phyloP scores from a whole-genome alignment of 2,113 vertebrate species.

The Pomatorhinus ruficollis region DNA sequence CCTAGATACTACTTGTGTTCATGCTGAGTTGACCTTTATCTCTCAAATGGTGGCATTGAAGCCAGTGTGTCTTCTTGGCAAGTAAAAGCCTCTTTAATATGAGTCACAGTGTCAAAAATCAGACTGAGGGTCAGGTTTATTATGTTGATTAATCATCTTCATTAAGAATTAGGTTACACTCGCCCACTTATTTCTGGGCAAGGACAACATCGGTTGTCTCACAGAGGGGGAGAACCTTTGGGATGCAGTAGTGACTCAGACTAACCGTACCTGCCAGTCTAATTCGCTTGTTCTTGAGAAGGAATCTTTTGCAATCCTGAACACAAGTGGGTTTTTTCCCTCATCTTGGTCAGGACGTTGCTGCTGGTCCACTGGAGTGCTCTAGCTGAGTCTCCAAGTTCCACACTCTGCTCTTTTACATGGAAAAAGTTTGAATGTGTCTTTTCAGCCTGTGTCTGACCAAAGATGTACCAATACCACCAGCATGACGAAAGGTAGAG shows the following conservation, averaged over 20 bases:
- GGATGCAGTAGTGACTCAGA: background rate
- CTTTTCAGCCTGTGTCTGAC: background rate
- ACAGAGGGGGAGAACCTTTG: background rate
- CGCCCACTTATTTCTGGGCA: background rate
- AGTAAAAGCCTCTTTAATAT: background rate
- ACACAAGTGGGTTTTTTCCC: rapidly evolving
- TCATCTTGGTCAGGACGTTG: background rate
- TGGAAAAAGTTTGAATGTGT: background rate
- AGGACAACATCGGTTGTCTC: background rate
- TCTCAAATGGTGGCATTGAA: background rate
- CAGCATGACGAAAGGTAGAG: background rate
- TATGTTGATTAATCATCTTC: background rate
- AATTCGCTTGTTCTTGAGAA: background rate
- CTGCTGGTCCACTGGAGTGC: background rate
- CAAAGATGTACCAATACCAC: background rate
- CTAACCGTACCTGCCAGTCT: background rate
- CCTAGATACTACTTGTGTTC: background rate
- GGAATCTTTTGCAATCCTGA: background rate
- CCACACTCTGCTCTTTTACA: background rate
- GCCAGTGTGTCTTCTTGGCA: background rate
- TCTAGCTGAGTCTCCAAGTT: background rate
- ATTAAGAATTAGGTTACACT: background rate
- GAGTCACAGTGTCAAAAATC: background rate
- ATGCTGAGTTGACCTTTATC: background rate
- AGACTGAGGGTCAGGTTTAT: background rate